Evolutionary conservation across 1,140 invertebrate species (phyloP), one percentile per base, ranked within the genome.

Genomic region (Drosophila pachea): DNA sequence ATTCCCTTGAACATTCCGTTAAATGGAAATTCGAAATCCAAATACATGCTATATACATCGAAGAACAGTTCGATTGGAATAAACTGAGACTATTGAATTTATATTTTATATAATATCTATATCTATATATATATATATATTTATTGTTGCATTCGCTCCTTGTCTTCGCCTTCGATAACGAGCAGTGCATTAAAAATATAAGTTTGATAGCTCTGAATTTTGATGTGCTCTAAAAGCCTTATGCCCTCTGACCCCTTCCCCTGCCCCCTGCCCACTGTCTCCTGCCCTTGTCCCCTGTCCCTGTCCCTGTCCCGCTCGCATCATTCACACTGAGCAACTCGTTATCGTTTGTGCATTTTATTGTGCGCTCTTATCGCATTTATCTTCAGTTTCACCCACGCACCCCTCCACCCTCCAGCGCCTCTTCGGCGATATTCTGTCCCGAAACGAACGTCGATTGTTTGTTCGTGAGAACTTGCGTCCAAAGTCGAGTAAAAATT

Each of bases 391-490:
- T 3, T 22, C 22, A 45, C 55, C 48, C 55, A 53, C 38, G 22
- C n/a, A n/a, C n/a, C 22, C 22, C 22, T 22, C 22, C 22, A 1
- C 38, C 11, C 11, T 40, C 38, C 9, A n/a, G 38, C 38, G 2
- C 4, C 33, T 35, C 58, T 49, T 68, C 54, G 58, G 66, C 59
- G 66, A 55, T 35, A 63, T 68, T 62, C 66, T 43, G 58, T 40
- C 42, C 50, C 43, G 53, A 63, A 68, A 63, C 63, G 60, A 68
- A 68, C 63, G 66, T 63, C 52, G 36, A 68, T 68, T 64, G 60
- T 68, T 59, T 63, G 66, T 68, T 68, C 60, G 66, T 64, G 66
- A 55, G 62, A 64, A 68, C 60, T 68, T 68, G 43, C 35, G 40
- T 12, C 33, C 6, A 52, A 60, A 59, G 54, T 48, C 47, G 16